A percentile compares a stretch with the other conserved stretches of the same genome.
phyloP scores from a whole-genome alignment of 2,113 vertebrate genomes.

The Silurus asotus region DNA sequence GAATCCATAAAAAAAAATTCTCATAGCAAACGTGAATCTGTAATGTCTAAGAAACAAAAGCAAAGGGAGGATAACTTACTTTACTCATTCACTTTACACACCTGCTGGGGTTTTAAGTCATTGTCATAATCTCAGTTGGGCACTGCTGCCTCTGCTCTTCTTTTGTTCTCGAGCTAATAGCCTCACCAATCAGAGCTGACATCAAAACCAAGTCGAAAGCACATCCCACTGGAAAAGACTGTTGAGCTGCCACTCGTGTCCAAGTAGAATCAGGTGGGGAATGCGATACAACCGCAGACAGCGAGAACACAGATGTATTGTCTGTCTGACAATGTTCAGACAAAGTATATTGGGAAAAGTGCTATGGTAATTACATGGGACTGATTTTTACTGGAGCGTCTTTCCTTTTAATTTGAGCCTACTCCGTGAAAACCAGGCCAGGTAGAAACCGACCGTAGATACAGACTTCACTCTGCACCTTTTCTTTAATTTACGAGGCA shows the following conservation, averaged over 20 bases:
- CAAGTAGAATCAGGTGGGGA: neutral
- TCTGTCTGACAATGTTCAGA: neutral
- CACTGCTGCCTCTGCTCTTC: neutral
- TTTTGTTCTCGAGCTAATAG: slow-evolving; percentile 30
- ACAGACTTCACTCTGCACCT: neutral
- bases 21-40: neutral
- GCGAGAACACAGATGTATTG: neutral
- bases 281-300: neutral
- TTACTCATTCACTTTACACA: neutral
- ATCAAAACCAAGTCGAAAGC: slow-evolving; percentile 19
- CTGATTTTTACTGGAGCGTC: neutral
- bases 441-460: neutral
- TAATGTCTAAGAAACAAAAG: neutral
- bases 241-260: neutral
- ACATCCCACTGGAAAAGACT: neutral
- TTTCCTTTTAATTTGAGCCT: neutral
- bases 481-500: neutral
- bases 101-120: slow-evolving; percentile 10
- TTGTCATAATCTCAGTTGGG: slow-evolving; percentile 27
- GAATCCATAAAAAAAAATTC: neutral
- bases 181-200: slow-evolving; percentile 28
- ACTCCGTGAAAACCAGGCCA: neutral
- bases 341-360: neutral
- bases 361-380: neutral
- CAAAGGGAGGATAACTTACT: neutral